These are phyloP conservation scores for Paramacrobiotus metropolitanus DNA, from an alignment of 1,140 invertebrate genomes.

Conservation along the genomic window DNA sequence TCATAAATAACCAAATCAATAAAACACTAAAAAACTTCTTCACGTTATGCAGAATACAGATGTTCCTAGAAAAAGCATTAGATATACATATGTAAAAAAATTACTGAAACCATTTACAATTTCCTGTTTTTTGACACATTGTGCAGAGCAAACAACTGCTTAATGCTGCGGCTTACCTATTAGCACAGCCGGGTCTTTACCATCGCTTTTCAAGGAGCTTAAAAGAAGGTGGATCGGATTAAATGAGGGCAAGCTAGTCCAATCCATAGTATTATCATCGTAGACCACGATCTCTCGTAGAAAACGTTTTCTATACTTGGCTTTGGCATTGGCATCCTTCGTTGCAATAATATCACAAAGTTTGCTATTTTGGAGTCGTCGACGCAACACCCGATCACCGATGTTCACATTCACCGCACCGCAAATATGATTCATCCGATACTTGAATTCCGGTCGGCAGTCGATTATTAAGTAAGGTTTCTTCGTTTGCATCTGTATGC, in stretches of 20 bases:
- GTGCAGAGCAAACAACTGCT: too few species aligned
- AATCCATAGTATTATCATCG: constrained; percentile 37
- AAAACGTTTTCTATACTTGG: constrained; percentile 28
- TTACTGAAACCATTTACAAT: too few species aligned
- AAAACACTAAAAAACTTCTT: too few species aligned
- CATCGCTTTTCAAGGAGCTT: constrained; percentile 39
- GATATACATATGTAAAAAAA: too few species aligned
- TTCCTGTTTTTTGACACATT: too few species aligned
- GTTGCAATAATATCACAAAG: constrained; percentile 40
- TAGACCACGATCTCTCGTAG: constrained; percentile 39
- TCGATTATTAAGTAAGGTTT: constrained; percentile 34
- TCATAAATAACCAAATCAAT: too few species aligned
- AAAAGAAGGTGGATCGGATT: constrained; percentile 41
- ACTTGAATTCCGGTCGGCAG: constrained; percentile 43
- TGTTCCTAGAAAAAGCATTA: too few species aligned
- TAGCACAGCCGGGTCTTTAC: constrained; percentile 39
- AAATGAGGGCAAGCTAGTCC: constrained; percentile 32
- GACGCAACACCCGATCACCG: constrained; percentile 42
- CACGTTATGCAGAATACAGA: too few species aligned
- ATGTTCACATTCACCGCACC: constrained; percentile 51
- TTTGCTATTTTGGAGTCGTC: constrained; percentile 39
- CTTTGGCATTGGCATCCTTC: constrained; percentile 35
- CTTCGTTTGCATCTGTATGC: not conserved
- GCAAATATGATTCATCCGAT: constrained; percentile 41
- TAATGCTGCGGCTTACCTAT: constrained; percentile 40